These are phyloP conservation scores for Margarornis squamiger DNA, from an alignment of 2,797 vertebrate species.

Conservation along the genomic window DNA sequence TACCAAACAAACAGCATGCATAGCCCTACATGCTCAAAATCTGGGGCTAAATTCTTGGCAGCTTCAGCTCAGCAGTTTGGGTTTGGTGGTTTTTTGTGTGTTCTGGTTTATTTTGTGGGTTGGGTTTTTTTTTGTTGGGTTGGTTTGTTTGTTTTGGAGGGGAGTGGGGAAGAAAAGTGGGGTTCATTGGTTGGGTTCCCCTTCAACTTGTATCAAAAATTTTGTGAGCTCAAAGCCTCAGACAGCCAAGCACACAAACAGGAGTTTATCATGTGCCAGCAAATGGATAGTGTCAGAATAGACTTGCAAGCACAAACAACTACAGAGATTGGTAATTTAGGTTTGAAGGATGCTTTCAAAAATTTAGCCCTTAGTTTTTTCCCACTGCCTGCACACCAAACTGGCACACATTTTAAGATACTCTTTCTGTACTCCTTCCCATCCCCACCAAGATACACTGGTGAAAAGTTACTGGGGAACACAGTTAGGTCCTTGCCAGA, in stretches of 20 bases:
- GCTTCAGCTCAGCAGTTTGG: not conserved
- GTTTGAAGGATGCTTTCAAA: not conserved
- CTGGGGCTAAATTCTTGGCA: conserved; percentile 10
- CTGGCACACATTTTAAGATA: not conserved
- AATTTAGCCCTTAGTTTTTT: not conserved
- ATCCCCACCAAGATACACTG: not conserved
- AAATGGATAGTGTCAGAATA: not conserved
- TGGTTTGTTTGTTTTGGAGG: not conserved
- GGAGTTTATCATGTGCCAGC: not conserved
- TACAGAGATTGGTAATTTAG: not conserved
- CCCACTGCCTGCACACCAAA: not conserved
- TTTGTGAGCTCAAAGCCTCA: not conserved
- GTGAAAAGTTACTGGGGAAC: conserved; percentile 46
- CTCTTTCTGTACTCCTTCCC: not conserved
- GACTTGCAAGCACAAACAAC: not conserved
- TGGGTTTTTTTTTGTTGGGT: not conserved
- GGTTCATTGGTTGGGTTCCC: not conserved
- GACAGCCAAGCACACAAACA: not conserved
- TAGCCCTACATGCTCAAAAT: not conserved
- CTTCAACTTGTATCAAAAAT: not conserved
- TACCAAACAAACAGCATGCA: not conserved
- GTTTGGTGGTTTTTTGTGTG: not conserved
- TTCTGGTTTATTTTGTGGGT: not conserved
- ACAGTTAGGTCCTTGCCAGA: conserved; percentile 8
- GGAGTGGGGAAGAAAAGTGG: not conserved